Evolutionary conservation across 2,888 invertebrate species (phyloP).

Genomic region (Acanthosoma haemorrhoidale): DNA sequence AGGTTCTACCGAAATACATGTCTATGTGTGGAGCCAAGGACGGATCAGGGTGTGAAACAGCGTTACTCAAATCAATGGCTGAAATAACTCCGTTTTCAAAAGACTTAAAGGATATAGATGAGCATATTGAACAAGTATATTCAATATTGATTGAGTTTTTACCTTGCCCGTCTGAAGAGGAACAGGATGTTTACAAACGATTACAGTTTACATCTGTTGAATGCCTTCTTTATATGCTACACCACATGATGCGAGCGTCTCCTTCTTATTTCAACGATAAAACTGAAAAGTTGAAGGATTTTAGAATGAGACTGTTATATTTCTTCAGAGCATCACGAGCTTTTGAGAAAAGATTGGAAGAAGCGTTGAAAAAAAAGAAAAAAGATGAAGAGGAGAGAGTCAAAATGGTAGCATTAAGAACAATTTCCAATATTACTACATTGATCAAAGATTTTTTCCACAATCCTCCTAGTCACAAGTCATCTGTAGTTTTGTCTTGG

Average conservation of each 20-base stretch:
- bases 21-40: not conserved
- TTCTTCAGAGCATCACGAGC: slow-evolving; percentile 88
- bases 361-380: slow-evolving; percentile 56
- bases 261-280: slow-evolving; percentile 70
- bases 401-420: slow-evolving; percentile 74
- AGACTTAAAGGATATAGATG: slow-evolving; percentile 15
- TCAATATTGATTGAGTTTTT: not conserved
- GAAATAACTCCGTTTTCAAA: slow-evolving; percentile 1
- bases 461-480: slow-evolving; percentile 87
- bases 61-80: slow-evolving; percentile 6
- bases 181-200: slow-evolving; percentile 50
- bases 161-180: slow-evolving; percentile 13
- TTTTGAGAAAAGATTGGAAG: slow-evolving; percentile 63
- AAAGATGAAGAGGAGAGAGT: slow-evolving; percentile 51
- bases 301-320: slow-evolving; percentile 76
- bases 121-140: slow-evolving; percentile 4
- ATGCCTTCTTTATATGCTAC: slow-evolving; percentile 72
- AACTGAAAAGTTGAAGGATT: slow-evolving; percentile 75
- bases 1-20: slow-evolving; percentile 6
- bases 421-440: slow-evolving; percentile 86
- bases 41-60: not conserved
- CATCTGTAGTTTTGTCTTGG: slow-evolving; percentile 72
- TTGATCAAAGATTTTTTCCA: slow-evolving; percentile 92
- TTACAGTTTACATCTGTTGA: slow-evolving; percentile 91
- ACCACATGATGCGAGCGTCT: slow-evolving; percentile 59